Base-by-base conservation (phyloP, 2,888 invertebrate genomes). In the Cerastoderma edule region DNA sequence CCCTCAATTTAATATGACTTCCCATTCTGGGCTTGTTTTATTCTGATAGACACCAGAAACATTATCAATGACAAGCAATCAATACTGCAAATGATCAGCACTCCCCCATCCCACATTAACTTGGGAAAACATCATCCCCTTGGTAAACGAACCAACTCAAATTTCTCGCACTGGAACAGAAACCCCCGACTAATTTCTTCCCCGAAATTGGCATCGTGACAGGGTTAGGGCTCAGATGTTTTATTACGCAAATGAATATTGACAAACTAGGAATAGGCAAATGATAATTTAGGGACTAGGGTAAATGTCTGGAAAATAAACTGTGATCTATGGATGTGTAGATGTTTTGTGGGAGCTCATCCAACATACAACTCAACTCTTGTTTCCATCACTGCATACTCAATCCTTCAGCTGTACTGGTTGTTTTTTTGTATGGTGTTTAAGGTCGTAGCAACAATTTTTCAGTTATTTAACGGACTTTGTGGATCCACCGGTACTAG, bases 51-150 rank as follows among this genome's bases (percentile, higher is more conserved):
- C 16, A 32, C 22, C 30, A 57, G 39, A 60, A 39, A 39, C 39
- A 60, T 33, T 60, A 35, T 60, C 35, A 39, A 60, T 60, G 60
- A 60, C 39, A 60, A 22, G 32, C 39, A 60, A 60, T 60, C 60
- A 60, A 60, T 60, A 60, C 27, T 60, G 27, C 24, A 39, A 60
- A 35, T 39, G 39, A 60, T 60, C 39, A 35, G 60, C 22, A 33
- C 13, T 13, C 27, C n/a, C 24, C 60, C 24, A 24, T 39, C 39
- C 60, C 35, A 35, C 33, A 60, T 16, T n/a, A 32, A 39, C 33
- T 16, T 4, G 10, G 27, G 32, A 60, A 60, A 60, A 39, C 10
- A 32, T n/a, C 33, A n/a, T 57, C 60, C 60, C 60, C 35, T 8
- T 35, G 60, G 35, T 39, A 1, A 27, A 60, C 32, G 39, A 39